Evolutionary conservation across 2,113 vertebrate genomes (phyloP), one percentile per base, ranked within the genome.

Genomic region (Empidonax alnorum): DNA sequence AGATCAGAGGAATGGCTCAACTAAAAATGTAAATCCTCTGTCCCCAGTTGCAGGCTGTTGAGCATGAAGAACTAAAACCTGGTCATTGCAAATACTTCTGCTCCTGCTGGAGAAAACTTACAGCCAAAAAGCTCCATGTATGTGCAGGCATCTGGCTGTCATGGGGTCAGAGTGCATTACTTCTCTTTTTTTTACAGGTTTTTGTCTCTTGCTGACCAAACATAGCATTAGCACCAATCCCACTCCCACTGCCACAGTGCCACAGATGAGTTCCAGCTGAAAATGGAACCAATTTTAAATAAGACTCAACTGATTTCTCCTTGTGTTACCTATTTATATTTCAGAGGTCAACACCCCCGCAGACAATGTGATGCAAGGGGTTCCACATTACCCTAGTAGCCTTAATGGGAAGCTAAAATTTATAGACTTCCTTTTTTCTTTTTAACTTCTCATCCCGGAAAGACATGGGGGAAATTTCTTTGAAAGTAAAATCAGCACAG

Each of bases 151-250:
- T 23, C 27, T 67, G 31, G 17, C 16, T 73, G 9, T 42, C 35
- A 42, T 3, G 30, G 21, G 31, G 31, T 50, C 27, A 37, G 33
- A 66, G 33, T 9, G 21, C 5, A 7, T 37, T 20, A 28, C 14
- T 30, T 20, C 23, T 31, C 31, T 22, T 25, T 12, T 12, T 44
- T 56, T 14, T 19, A 31, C 0, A 3, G 47, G 35, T 28, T 39
- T 18, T 12, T 22, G 5, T 35, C 30, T 69, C 47, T 50, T 1
- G 5, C 24, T 82, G 15, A 35, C 52, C 24, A n/a, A 71, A 61
- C 3, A 0, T 0, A 52, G 28, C 22, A 14, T 21, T 14, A 58
- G 18, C 31, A 33, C 8, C 24, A 39, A 37, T n/a, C 37, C 19
- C 77, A 37, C 8, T 59, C 33, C 37, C 67, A 30, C 12, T 44